Conservation (phyloP, 2,797 vertebrate species). For the Oreonectes daqikongensis region DNA sequence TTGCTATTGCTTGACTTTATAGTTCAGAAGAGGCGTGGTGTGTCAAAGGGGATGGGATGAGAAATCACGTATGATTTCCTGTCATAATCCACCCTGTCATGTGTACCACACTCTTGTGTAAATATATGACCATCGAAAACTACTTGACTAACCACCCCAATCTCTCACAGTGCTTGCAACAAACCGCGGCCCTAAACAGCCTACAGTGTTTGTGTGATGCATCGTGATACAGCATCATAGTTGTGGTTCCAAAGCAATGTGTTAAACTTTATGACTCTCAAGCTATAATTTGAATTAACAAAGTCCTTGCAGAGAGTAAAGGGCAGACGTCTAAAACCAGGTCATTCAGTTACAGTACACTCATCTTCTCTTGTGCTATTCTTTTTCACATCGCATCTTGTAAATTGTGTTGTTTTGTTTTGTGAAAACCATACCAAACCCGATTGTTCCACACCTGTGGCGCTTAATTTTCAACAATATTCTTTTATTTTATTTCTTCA, state of each 20-base stretch:
- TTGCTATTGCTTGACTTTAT: slow-evolving; percentile 38
- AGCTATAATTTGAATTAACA: not conserved
- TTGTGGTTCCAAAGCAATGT: not conserved
- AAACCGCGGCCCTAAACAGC: slow-evolving; percentile 1
- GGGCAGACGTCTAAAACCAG: not conserved
- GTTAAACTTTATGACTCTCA: slow-evolving; percentile 10
- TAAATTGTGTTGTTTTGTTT: too few species aligned
- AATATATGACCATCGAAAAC: not conserved
- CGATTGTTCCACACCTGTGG: too few species aligned
- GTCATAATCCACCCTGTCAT: slow-evolving; percentile 41
- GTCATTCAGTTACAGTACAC: not conserved
- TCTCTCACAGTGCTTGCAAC: not conserved
- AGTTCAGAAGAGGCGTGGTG: slow-evolving; percentile 40
- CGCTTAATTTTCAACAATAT: too few species aligned
- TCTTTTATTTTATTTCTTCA: too few species aligned
- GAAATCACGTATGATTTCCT: slow-evolving; percentile 42
- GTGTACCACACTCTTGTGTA: slow-evolving; percentile 21
- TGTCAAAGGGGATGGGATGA: slow-evolving; percentile 21
- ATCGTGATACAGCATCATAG: not conserved
- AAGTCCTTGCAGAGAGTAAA: not conserved
- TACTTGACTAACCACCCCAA: not conserved
- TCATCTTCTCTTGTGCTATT: not conserved
- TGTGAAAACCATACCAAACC: too few species aligned
- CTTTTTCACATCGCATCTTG: not conserved
- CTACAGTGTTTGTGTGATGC: not conserved